phyloP scores from a whole-genome alignment of 53 echinoderm and acorn worm species.

The Hippasteria phrygiana region DNA sequence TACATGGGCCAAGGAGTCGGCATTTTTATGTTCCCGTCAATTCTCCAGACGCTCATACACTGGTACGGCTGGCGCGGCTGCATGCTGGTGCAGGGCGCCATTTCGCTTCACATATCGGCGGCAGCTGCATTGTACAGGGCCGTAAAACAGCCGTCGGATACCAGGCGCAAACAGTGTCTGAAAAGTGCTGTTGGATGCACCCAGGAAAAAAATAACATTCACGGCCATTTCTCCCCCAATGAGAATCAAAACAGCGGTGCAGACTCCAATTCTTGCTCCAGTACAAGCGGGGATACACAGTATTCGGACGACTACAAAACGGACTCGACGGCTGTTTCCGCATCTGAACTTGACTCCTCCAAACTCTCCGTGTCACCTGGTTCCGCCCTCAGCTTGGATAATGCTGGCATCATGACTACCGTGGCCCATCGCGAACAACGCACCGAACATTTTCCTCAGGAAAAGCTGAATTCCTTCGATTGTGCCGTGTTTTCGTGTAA shows the following conservation, averaged over 20 bases:
- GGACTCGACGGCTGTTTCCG: constrained; percentile 26
- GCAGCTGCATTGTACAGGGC: constrained; percentile 42
- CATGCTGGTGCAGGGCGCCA: constrained; percentile 52
- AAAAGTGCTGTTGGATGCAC: neutral
- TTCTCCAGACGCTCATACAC: constrained; percentile 26
- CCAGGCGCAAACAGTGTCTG: neutral
- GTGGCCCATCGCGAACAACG: too few species aligned
- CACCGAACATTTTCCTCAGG: too few species aligned
- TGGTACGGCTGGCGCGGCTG: constrained; percentile 56
- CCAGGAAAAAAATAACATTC: neutral
- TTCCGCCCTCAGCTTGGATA: neutral
- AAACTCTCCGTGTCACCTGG: neutral
- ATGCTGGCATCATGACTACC: neutral
- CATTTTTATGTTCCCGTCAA: constrained; percentile 52
- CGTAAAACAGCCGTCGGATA: neutral
- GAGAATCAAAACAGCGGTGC: neutral
- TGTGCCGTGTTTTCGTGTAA: too few species aligned
- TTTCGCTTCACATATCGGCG: constrained; percentile 41
- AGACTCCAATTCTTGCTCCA: neutral
- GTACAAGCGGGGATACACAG: neutral
- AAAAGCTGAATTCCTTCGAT: too few species aligned
- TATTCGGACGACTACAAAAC: neutral
- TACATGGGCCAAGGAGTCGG: constrained; percentile 61
- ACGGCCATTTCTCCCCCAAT: neutral
- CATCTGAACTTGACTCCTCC: neutral